Evolutionary conservation across 2,888 invertebrate species (phyloP).

Genomic region (Sympetrum striolatum): DNA sequence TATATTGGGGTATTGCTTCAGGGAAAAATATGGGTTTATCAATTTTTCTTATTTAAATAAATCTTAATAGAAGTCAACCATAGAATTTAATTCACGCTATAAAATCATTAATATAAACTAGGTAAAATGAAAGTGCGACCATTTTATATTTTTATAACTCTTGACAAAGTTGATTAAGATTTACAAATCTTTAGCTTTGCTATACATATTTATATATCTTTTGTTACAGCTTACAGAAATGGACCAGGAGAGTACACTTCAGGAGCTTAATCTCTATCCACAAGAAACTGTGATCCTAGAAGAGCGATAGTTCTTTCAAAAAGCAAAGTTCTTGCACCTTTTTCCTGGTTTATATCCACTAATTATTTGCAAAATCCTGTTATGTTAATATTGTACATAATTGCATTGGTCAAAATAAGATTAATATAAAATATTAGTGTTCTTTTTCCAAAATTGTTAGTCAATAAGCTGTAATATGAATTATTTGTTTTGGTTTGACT

Average conservation of each 20-base stretch:
- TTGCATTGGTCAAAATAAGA: conserved; percentile 11
- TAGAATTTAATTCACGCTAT: too few relatives aligned
- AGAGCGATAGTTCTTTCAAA: conserved; percentile 74
- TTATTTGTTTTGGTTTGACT: background rate
- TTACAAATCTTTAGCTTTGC: too few relatives aligned
- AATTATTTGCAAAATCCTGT: conserved; percentile 26
- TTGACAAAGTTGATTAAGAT: too few relatives aligned
- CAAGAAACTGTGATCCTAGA: conserved; percentile 96
- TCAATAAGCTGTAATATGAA: conserved; percentile 17
- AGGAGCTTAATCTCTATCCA: conserved; percentile 84
- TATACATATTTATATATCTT: conserved; percentile 52
- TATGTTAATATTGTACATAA: conserved; percentile 37
- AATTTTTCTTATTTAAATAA: too few relatives aligned
- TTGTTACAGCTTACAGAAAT: conserved; percentile 76
- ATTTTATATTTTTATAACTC: too few relatives aligned
- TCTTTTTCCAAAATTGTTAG: conserved; percentile 20
- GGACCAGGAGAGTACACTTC: conserved; percentile 77
- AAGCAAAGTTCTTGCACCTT: background rate
- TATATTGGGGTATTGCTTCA: too few relatives aligned
- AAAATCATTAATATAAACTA: background rate
- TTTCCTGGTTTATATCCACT: conserved; percentile 20
- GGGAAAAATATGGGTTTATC: too few relatives aligned
- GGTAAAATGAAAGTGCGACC: too few relatives aligned
- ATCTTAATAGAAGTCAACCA: too few relatives aligned
- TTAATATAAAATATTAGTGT: conserved; percentile 32